Percentiles rank a stretch among this genome's conserved stretches.
These are phyloP conservation scores for Platycercus adscitus DNA, from an alignment of 2,113 vertebrate genomes.

Conservation along the genomic window DNA sequence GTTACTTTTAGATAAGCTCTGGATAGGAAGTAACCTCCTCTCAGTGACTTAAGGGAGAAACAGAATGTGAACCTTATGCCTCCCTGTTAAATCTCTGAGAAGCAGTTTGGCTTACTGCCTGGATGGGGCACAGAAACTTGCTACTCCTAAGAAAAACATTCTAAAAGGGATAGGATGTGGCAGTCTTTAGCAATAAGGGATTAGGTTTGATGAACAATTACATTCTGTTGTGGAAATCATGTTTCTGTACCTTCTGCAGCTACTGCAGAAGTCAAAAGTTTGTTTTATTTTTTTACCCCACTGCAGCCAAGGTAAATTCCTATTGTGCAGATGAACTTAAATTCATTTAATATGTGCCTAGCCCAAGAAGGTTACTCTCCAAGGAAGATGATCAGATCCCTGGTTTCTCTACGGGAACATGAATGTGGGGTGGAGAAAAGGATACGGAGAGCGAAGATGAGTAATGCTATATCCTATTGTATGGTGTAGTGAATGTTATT, in stretches of 20 bases:
- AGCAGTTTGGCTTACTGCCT: background rate
- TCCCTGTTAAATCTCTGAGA: background rate
- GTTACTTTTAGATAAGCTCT: background rate
- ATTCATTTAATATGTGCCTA: background rate
- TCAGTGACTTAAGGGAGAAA: background rate
- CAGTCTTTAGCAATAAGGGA: background rate
- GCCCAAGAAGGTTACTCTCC: background rate
- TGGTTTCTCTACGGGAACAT: background rate
- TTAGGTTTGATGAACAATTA: background rate
- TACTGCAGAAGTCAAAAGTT: background rate
- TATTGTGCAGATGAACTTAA: accelerated
- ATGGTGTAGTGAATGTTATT: background rate
- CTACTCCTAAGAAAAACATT: background rate
- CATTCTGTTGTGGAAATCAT: accelerated
- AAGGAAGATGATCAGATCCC: background rate
- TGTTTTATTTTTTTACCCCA: background rate
- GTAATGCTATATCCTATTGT: background rate
- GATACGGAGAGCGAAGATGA: background rate
- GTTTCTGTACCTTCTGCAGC: background rate
- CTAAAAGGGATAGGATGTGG: accelerated
- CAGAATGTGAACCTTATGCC: background rate
- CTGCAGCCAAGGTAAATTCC: background rate
- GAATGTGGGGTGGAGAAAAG: background rate
- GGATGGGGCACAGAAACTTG: background rate
- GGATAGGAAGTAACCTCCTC: background rate